These are phyloP conservation scores for Salvator merianae DNA, from an alignment of 2,113 vertebrate genomes.

Conservation along the genomic window DNA sequence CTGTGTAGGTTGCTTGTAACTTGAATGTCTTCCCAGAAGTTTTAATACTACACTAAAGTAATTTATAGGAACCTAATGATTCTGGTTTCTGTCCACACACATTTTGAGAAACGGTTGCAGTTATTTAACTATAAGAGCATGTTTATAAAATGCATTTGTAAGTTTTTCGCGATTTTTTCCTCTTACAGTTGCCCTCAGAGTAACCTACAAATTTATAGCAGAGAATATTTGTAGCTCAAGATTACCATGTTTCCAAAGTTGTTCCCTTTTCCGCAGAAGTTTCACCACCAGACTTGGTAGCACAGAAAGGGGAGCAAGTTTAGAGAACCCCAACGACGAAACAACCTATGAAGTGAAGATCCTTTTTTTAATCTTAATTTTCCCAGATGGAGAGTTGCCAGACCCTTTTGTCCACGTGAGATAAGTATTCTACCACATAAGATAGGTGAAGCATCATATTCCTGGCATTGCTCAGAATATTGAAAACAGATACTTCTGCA, in stretches of 20 bases:
- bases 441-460: no score
- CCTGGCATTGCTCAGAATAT: no score
- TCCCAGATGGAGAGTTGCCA: not conserved
- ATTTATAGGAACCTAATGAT: slow-evolving; percentile 47
- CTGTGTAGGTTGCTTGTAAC: not conserved
- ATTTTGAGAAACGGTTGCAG: not conserved
- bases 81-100: slow-evolving; percentile 54
- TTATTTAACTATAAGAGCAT: not conserved
- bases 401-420: not conserved
- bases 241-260: no score
- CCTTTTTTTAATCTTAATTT: not conserved
- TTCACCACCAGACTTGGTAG: no score
- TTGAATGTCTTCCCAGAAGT: slow-evolving; percentile 32
- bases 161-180: not conserved
- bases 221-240: no score
- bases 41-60: slow-evolving; percentile 49
- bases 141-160: not conserved
- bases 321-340: no score
- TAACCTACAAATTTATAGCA: no score
- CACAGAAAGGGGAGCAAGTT: no score
- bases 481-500: no score
- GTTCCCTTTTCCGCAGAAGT: no score
- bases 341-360: no score
- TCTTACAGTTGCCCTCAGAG: not conserved
- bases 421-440: no score